Conservation (phyloP, 2,113 vertebrate species). For the Dasyurus viverrinus region DNA sequence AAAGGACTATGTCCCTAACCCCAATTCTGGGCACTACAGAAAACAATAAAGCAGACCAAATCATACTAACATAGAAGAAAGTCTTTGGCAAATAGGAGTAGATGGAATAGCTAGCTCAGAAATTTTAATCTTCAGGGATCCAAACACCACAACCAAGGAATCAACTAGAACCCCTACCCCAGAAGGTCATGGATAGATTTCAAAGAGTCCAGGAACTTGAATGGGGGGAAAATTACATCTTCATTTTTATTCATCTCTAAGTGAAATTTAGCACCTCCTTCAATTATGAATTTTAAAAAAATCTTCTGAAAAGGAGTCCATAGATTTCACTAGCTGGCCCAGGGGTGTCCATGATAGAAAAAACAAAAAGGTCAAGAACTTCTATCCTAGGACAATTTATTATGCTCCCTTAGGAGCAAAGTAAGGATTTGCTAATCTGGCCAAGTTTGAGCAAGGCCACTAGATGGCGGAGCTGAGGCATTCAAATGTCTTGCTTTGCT, state of each 20-base stretch:
- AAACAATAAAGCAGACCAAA: neutral
- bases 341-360: neutral
- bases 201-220: neutral
- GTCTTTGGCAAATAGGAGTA: neutral
- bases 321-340: neutral
- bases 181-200: neutral
- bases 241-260: neutral
- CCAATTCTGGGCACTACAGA: neutral
- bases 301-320: neutral
- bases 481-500: neutral
- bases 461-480: neutral
- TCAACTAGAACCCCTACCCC: neutral
- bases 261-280: neutral
- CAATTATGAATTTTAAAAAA: neutral
- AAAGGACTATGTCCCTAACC: neutral
- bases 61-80: neutral
- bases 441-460: neutral
- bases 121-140: neutral
- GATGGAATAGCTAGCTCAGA: neutral
- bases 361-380: neutral
- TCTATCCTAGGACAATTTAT: neutral
- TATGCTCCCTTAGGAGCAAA: neutral
- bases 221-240: neutral
- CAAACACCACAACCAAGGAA: neutral
- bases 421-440: neutral